Base-by-base conservation (phyloP, 2,888 invertebrate species). In the Dendrolimus houi region DNA sequence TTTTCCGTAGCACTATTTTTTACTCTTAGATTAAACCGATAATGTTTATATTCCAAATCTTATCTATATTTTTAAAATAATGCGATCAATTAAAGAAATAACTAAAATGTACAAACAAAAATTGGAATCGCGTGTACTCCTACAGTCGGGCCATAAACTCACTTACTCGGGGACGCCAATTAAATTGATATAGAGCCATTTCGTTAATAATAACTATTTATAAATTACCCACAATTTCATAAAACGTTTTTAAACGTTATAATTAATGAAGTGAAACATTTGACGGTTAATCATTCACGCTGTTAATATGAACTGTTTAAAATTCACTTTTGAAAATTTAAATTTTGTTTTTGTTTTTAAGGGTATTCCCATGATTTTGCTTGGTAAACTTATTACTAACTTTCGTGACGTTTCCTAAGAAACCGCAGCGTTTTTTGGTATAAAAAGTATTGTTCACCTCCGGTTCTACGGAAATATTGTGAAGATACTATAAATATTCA, bases 231-330 rank as follows among this genome's bases (percentile, higher is more conserved):
- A 70, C 78, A 77, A 75, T 81, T 83, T 85, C 81, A 80, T 86
- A 81, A 83, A 86, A 82, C 75, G 70, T 72, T 73, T 71, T 64
- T 80, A 85, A 83, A 82, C 82, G 85, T 85, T 86, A 77, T 81
- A 80, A 85, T 86, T 84, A 83, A 85, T 85, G 79, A 79, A 77
- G 83, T 85, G 84, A 82, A 87, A 84, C 74, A 74, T 77, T 77
- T 71, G 69, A 66, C 71, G 67, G 68, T 83, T 81, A 79, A 83
- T 85, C 79, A 79, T 79, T 76, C 74, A 75, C 72, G 71, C 70
- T 71, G 72, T 73, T 66, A 71, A 66, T 29, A 29, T 29, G 29
- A 29, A 2, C 29, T 29, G 29, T 29, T 29, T 29, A 29, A 29
- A 29, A 29, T 29, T 6, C 29, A 29, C 3, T 29, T 29, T 29